Percentiles rank a stretch among this genome's conserved stretches.
phyloP scores from a whole-genome alignment of 1,140 invertebrate genomes.

The Macrobrachium nipponense region DNA sequence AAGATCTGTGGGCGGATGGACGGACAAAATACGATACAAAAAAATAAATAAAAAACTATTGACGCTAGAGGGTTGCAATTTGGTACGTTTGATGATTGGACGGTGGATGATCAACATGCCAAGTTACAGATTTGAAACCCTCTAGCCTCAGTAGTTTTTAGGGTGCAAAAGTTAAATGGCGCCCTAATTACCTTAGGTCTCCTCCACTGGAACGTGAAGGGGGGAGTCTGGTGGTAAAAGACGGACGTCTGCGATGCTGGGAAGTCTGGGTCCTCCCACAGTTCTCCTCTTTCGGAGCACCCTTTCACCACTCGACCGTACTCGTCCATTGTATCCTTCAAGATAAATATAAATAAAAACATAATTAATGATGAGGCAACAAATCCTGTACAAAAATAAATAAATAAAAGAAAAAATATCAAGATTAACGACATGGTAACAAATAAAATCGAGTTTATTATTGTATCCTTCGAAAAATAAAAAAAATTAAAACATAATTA shows the following conservation, averaged over 20 bases:
- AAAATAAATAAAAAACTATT: neutral
- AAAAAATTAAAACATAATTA: too few species aligned
- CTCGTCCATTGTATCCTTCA: conserved; percentile 71
- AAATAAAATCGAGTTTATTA: too few species aligned
- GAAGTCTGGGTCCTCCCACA: conserved; percentile 95
- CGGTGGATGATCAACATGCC: too few species aligned
- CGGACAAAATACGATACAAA: too few species aligned
- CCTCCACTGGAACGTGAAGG: conserved; percentile 92
- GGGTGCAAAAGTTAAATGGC: too few species aligned
- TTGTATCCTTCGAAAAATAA: too few species aligned
- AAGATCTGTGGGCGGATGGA: too few species aligned
- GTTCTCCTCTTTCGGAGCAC: conserved; percentile 81
- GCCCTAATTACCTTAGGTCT: conserved; percentile 83
- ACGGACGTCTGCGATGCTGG: conserved; percentile 87
- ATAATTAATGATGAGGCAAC: neutral
- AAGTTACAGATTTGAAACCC: too few species aligned
- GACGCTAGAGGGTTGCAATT: too few species aligned
- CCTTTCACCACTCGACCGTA: conserved; percentile 85
- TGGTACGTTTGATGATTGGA: too few species aligned
- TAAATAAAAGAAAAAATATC: neutral
- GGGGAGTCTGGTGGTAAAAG: conserved; percentile 93
- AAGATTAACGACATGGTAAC: too few species aligned
- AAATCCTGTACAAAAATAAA: neutral
- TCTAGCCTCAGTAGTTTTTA: too few species aligned
- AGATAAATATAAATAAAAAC: neutral